Conservation (phyloP, 1,140 invertebrate genomes). For the Atta colombica region DNA sequence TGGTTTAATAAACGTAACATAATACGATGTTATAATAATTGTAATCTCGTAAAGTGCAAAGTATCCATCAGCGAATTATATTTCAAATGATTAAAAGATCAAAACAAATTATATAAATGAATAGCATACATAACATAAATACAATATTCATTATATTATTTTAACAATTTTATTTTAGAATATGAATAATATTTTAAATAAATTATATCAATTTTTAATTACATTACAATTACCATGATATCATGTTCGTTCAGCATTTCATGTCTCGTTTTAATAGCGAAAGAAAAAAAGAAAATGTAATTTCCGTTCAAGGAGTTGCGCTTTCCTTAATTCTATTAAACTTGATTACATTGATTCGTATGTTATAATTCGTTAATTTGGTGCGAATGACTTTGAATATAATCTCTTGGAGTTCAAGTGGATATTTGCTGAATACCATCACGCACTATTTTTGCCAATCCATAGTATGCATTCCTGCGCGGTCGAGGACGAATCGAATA, state of each 20-base stretch:
- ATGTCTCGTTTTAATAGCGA: background rate
- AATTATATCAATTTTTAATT: background rate
- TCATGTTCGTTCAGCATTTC: background rate
- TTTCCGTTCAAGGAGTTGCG: background rate
- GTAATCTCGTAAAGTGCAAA: slow-evolving; percentile 3
- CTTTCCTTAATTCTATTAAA: background rate
- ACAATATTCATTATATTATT: no score
- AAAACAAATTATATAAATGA: background rate
- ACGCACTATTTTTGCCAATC: slow-evolving; percentile 75
- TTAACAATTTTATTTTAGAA: background rate
- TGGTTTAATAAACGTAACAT: slow-evolving; percentile 31
- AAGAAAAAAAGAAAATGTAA: no score
- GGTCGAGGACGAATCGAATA: slow-evolving; percentile 28
- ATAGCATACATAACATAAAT: background rate
- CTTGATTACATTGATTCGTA: background rate
- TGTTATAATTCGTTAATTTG: background rate
- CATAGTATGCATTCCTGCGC: slow-evolving; percentile 57
- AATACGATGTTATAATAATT: background rate
- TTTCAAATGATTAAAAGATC: background rate
- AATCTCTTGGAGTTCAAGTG: slow-evolving; percentile 62
- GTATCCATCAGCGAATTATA: slow-evolving; percentile 2
- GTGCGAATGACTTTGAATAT: slow-evolving; percentile 35
- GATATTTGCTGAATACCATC: slow-evolving; percentile 75
- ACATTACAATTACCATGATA: background rate
- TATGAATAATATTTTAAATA: background rate